A percentile compares a stretch with the other conserved stretches of the same genome.
phyloP scores from a whole-genome alignment of 2,113 vertebrate genomes.

The Lathamus discolor region DNA sequence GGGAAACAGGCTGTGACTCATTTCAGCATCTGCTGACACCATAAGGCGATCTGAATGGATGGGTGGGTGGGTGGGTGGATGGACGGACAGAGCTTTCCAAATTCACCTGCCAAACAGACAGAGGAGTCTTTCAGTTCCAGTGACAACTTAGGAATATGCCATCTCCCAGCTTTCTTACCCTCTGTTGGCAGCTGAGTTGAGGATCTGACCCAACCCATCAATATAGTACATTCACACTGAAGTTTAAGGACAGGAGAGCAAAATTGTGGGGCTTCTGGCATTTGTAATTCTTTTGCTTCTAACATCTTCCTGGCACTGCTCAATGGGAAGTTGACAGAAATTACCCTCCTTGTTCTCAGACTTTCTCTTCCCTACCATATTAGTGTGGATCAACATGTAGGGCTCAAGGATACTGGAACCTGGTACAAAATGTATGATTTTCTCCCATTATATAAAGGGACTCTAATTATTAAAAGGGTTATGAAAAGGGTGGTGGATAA shows the following conservation, averaged over 20 bases:
- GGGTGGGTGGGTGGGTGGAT: not conserved
- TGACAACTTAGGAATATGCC: not conserved
- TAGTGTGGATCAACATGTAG: not conserved
- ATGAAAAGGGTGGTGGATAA: not conserved
- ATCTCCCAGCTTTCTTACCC: not conserved
- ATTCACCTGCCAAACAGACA: not conserved
- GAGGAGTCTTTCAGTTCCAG: not conserved
- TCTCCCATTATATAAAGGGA: not conserved
- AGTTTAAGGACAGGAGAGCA: not conserved
- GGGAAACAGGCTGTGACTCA: conserved; percentile 21
- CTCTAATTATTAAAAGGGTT: not conserved
- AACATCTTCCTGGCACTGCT: not conserved
- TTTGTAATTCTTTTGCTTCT: not conserved
- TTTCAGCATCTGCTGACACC: conserved; percentile 2
- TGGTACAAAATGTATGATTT: not conserved
- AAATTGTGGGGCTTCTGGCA: not conserved
- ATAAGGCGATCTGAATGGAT: not conserved
- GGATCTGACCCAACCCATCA: not conserved
- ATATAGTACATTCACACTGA: not conserved
- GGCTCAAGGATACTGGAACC: not conserved
- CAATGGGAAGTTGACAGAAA: not conserved
- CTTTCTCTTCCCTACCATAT: not conserved
- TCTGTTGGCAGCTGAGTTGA: not conserved
- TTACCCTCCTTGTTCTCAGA: not conserved
- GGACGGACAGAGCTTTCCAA: not conserved